Conservation (phyloP, 1,140 invertebrate genomes). For the Hycleus phaleratus region DNA sequence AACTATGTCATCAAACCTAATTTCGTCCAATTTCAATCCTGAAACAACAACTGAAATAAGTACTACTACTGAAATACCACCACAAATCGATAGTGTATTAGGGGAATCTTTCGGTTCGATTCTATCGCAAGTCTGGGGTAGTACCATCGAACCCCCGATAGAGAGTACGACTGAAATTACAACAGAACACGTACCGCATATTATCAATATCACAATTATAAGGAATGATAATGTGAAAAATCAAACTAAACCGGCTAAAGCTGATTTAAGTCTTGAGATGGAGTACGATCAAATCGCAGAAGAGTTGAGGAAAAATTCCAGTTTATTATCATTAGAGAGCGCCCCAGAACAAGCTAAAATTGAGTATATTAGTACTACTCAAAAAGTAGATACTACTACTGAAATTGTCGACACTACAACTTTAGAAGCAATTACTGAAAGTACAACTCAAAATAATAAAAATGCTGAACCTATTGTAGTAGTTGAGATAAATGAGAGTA, state of each 20-base stretch:
- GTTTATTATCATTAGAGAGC: neutral
- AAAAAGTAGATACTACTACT: neutral
- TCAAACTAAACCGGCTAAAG: slow-evolving; percentile 22
- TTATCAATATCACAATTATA: slow-evolving; percentile 21
- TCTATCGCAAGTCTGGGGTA: slow-evolving; percentile 23
- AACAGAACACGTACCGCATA: slow-evolving; percentile 1
- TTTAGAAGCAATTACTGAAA: slow-evolving; percentile 3
- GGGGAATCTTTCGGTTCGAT: slow-evolving; percentile 24
- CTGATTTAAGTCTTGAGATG: slow-evolving; percentile 25
- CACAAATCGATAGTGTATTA: slow-evolving; percentile 3
- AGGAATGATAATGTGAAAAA: slow-evolving; percentile 9
- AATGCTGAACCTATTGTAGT: slow-evolving; percentile 16
- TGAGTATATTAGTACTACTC: neutral
- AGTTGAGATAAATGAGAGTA: slow-evolving; percentile 20
- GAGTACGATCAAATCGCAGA: slow-evolving; percentile 11
- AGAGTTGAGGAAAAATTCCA: slow-evolving; percentile 3
- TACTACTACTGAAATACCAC: slow-evolving; percentile 1
- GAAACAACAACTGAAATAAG: slow-evolving; percentile 9
- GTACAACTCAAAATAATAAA: slow-evolving; percentile 9
- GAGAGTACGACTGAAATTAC: slow-evolving; percentile 19
- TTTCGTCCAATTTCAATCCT: slow-evolving; percentile 21
- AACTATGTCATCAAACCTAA: slow-evolving; percentile 39
- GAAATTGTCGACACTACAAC: neutral
- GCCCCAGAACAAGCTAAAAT: slow-evolving; percentile 8
- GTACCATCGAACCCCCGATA: neutral